Evolutionary conservation across 1,140 invertebrate genomes (phyloP).

Genomic region (Lethrus apterus): DNA sequence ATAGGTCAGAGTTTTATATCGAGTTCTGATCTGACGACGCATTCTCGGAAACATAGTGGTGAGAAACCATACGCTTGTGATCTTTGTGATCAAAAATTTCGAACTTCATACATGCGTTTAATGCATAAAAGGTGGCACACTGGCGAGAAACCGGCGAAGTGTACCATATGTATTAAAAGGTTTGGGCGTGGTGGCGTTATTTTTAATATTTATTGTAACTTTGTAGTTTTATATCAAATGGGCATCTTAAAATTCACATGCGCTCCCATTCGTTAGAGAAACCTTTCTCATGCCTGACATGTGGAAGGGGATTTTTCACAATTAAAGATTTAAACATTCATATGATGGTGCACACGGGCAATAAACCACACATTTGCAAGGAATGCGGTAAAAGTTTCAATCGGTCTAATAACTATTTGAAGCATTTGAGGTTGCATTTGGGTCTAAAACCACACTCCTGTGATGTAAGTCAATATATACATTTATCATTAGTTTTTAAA

Average conservation of each 20-base stretch:
- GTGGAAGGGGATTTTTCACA: slow-evolving; percentile 2
- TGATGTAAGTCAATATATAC: too few relatives aligned
- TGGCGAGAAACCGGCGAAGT: slow-evolving; percentile 22
- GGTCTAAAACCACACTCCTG: too few relatives aligned
- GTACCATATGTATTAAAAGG: slow-evolving; percentile 26
- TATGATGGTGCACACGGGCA: neutral
- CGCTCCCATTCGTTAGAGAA: slow-evolving; percentile 1
- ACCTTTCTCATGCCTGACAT: slow-evolving; percentile 3
- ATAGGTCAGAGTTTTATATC: slow-evolving; percentile 6
- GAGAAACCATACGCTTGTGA: slow-evolving; percentile 31
- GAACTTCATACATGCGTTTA: slow-evolving; percentile 35
- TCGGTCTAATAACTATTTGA: too few relatives aligned
- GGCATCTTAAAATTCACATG: slow-evolving; percentile 47
- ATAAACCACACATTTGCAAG: too few relatives aligned
- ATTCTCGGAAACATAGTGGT: slow-evolving; percentile 7
- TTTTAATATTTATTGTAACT: neutral
- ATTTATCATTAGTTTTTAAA: too few relatives aligned
- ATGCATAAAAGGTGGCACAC: slow-evolving; percentile 41
- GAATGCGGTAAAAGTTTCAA: too few relatives aligned
- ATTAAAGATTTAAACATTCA: slow-evolving; percentile 2
- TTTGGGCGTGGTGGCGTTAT: too few relatives aligned
- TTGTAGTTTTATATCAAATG: slow-evolving; percentile 43
- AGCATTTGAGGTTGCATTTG: too few relatives aligned
- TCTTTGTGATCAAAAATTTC: slow-evolving; percentile 38
- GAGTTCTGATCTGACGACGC: slow-evolving; percentile 6